Evolutionary conservation across 2,797 vertebrate species (phyloP).

Genomic region (Varecia variegata): DNA sequence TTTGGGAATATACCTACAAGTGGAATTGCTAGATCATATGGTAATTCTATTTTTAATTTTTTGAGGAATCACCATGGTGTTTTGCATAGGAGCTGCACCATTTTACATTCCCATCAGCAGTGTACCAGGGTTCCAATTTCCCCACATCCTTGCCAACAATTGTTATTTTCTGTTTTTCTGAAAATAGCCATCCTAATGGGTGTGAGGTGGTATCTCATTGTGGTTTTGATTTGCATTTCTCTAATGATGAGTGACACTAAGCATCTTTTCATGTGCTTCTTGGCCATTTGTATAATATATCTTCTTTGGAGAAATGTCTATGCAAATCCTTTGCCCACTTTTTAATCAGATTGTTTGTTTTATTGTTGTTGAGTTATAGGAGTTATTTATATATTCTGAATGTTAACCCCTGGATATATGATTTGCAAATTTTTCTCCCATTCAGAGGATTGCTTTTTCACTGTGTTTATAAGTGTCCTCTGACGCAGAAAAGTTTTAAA

Average conservation of each 20-base stretch:
- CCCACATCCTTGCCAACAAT: neutral
- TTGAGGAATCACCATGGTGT: neutral
- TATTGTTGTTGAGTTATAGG: neutral
- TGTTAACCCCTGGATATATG: neutral
- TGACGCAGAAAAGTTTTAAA: neutral
- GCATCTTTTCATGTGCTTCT: neutral
- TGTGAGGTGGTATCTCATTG: neutral
- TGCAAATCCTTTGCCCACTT: neutral
- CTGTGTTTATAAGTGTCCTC: neutral
- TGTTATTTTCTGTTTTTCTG: neutral
- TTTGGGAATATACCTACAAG: neutral
- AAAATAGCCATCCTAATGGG: neutral
- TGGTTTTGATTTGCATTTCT: neutral
- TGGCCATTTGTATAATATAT: neutral
- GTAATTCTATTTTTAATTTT: neutral
- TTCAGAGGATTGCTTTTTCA: constrained; percentile 6
- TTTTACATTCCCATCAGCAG: neutral
- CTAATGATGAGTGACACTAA: neutral
- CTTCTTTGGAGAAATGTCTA: neutral
- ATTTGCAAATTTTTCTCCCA: neutral
- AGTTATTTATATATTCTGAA: neutral
- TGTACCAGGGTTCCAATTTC: neutral
- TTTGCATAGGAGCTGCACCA: neutral
- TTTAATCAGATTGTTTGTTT: neutral
- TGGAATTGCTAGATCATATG: neutral